phyloP scores from a whole-genome alignment of 2,888 invertebrate species.

The Embidobia sp. region DNA sequence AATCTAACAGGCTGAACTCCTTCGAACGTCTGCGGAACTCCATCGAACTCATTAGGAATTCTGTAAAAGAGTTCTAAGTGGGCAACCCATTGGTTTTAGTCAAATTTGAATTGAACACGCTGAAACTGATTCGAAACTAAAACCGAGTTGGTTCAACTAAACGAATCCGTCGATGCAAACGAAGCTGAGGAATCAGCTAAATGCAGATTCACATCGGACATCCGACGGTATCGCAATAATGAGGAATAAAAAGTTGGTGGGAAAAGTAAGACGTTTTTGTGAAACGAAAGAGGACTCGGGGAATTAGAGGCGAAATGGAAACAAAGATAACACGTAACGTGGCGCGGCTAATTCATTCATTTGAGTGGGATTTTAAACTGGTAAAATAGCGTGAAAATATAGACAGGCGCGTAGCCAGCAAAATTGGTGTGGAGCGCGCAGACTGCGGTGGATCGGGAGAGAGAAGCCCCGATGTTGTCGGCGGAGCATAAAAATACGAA shows the following conservation, averaged over 20 bases:
- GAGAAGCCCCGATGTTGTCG: slow-evolving; percentile 69
- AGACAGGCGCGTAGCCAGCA: slow-evolving; percentile 10
- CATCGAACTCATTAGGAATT: too few species aligned
- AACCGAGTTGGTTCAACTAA: too few species aligned
- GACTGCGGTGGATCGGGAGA: slow-evolving; percentile 46
- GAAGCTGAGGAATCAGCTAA: too few species aligned
- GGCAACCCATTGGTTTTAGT: too few species aligned
- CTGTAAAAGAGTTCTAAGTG: too few species aligned
- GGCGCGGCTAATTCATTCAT: slow-evolving; percentile 45
- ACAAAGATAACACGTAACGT: slow-evolving; percentile 46
- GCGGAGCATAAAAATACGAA: slow-evolving; percentile 72
- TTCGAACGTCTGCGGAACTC: too few species aligned
- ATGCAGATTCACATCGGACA: too few species aligned
- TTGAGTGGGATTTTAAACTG: slow-evolving; percentile 19
- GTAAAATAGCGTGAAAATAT: slow-evolving; percentile 44
- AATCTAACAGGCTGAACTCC: too few species aligned
- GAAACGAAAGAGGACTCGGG: too few species aligned
- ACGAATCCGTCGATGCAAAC: too few species aligned
- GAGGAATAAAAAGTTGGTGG: slow-evolving; percentile 27
- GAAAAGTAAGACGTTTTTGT: slow-evolving; percentile 19
- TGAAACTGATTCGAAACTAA: too few species aligned
- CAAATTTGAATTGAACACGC: too few species aligned
- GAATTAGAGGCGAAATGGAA: slow-evolving; percentile 19
- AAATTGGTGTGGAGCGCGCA: slow-evolving; percentile 21
- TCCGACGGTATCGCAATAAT: slow-evolving; percentile 35